Evolutionary conservation across 2,797 vertebrate genomes (phyloP).

Genomic region (Hippoglossus hippoglossus): DNA sequence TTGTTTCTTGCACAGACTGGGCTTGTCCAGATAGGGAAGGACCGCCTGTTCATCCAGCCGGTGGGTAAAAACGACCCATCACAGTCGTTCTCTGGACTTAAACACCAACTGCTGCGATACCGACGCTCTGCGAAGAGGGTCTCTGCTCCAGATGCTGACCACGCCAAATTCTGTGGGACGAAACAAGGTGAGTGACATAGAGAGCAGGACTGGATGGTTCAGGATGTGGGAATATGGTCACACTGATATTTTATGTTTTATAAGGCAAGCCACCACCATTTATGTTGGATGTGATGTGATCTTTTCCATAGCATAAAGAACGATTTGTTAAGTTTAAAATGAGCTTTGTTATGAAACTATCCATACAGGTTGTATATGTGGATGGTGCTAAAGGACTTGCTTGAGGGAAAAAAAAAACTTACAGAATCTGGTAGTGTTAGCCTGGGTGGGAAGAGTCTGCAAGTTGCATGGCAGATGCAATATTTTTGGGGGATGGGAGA

Average conservation of each 20-base stretch:
- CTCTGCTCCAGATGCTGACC: conserved; percentile 9
- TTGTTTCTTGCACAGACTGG: conserved; percentile 84
- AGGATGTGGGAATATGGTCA: neutral
- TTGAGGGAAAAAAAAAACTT: too few species aligned
- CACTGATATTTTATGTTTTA: neutral
- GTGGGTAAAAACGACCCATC: conserved; percentile 72
- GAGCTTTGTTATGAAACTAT: too few species aligned
- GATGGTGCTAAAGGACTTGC: neutral
- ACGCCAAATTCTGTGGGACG: conserved; percentile 80
- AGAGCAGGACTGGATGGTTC: neutral
- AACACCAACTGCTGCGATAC: conserved; percentile 85
- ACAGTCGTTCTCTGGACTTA: conserved; percentile 82
- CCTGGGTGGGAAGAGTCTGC: neutral
- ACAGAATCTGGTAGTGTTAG: neutral
- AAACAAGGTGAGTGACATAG: conserved; percentile 85
- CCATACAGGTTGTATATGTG: neutral
- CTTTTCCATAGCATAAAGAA: too few species aligned
- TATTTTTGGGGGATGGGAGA: neutral
- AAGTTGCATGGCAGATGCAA: neutral
- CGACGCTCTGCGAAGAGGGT: conserved; percentile 68
- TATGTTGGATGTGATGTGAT: neutral
- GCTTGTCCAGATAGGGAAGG: conserved; percentile 88
- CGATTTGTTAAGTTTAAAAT: too few species aligned
- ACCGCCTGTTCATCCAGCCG: conserved; percentile 90
- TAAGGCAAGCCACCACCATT: neutral